Base-by-base conservation (phyloP, 2,113 vertebrate species). In the Tragelaphus strepsiceros region DNA sequence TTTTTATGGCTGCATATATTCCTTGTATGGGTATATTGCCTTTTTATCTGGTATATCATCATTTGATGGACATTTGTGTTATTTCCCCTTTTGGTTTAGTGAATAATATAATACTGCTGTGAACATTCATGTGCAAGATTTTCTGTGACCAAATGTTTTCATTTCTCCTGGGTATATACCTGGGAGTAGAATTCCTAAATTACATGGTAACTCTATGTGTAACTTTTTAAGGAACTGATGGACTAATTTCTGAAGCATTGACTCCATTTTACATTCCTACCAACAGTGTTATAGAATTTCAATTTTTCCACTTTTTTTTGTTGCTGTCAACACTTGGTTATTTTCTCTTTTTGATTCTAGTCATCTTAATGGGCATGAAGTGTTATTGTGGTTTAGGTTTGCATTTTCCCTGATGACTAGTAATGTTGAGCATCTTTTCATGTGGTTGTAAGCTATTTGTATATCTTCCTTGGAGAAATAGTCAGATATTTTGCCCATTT, bases 391-490 rank as follows among this genome's bases (percentile, higher is more conserved):
- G 26, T 78, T 85, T 61, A 53, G 64, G 54, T 94, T 94, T 88
- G 56, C 56, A 54, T 95, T 84, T 91, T 17, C 56, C 56, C n/a
- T 86, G 67, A 28, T 95, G 46, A 62, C 56, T 80, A 78, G 62
- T 93, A 56, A 93, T 89, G 35, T 46, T 82, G 77, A 71, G 22
- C 59, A 15, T 58, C 78, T 71, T 94, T 82, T 71, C 16, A 19
- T 81, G 7, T 58, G 26, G 39, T 90, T 39, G 30, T 59, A 74
- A 61, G 53, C 39, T n/a, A 96, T 82, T 14, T 74, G 43, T 61
- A 83, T 82, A 82, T 92, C 39, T 86, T 46, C 26, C 91, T 94
- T 94, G 62, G 86, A 94, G 86, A 94, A 89, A 46, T 88, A 30
- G 85, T 85, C 28, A 85, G 49, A 91, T 62, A 15, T 46, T 86